Base-by-base conservation (phyloP, 2,888 invertebrate genomes). In the Leptarthrus brevirostris region DNA sequence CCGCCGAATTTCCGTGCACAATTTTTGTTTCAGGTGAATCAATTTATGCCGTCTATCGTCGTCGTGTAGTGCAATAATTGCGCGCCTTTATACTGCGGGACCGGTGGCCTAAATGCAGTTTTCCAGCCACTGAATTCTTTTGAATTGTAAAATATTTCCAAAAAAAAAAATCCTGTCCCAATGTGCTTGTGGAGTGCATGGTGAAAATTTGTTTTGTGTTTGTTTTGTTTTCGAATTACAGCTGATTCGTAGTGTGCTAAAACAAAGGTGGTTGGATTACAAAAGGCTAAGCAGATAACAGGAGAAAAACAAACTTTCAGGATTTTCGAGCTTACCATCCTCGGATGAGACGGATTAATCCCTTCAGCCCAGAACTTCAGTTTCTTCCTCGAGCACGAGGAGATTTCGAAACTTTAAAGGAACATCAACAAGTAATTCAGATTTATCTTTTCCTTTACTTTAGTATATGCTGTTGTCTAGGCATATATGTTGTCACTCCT, bases 171-270 rank as follows among this genome's bases (percentile, higher is more conserved):
- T 30, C 8, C 30, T 30, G 3, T 5, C 8, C 30, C 30, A 8
- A 5, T 40, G 40, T 40, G 40, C 10, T n/a, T 40, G 40, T 40
- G 40, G 34, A 34, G 16, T 36, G 20, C 34, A 58, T 58, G 36
- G 58, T 34, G 58, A 14, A 58, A 58, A 36, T 58, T 4, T 58
- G 2, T 36, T 58, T 36, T 58, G 36, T 58, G 18, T 36, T 58
- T 58, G 58, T 58, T 40, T 58, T 34, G 58, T 26, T 58, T 36
- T 18, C 26, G 30, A 56, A 56, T 36, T 58, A 58, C 56, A 58
- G 58, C 34, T 36, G 40, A 40, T 40, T 40, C 40, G 40, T 40
- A 12, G 40, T 12, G 40, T 40, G 40, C 12, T 40, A 30, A 30
- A 30, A 30, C 30, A 30, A 30, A 30, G 8, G 30, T 40, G 40